phyloP scores from a whole-genome alignment of 2,888 invertebrate genomes.

The Malthinus flaveolus region DNA sequence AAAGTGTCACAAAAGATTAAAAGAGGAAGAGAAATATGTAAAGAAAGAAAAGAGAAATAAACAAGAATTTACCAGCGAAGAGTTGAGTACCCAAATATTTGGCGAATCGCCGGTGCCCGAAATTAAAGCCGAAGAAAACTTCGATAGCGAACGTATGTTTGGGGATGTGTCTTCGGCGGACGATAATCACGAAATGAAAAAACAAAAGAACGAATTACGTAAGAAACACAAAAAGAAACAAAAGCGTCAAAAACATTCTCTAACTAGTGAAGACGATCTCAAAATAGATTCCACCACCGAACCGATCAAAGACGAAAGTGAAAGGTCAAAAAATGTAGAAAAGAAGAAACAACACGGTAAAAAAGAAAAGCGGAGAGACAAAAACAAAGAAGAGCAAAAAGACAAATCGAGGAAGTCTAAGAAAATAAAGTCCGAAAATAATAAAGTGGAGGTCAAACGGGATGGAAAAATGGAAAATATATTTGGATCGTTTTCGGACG shows the following conservation, averaged over 20 bases:
- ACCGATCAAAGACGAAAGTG: conserved; percentile 41
- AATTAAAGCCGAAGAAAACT: conserved; percentile 50
- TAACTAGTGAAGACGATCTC: conserved; percentile 61
- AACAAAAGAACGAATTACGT: conserved; percentile 58
- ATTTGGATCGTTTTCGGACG: conserved; percentile 83
- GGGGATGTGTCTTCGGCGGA: conserved; percentile 48
- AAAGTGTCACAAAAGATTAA: conserved; percentile 41
- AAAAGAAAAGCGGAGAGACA: conserved; percentile 66
- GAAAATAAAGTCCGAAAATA: conserved; percentile 51
- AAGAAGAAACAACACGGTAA: conserved; percentile 56
- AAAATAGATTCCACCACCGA: conserved; percentile 51
- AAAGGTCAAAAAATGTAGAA: conserved; percentile 47
- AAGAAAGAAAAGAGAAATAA: conserved; percentile 50
- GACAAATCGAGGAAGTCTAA: conserved; percentile 65
- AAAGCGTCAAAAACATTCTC: conserved; percentile 72
- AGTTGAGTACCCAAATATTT: conserved; percentile 42
- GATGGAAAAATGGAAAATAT: conserved; percentile 87
- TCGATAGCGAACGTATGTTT: conserved; percentile 32
- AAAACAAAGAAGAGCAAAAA: conserved; percentile 59
- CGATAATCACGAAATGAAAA: conserved; percentile 40
- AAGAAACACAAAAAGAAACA: conserved; percentile 87
- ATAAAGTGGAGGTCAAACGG: conserved; percentile 60
- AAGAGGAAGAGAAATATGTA: conserved; percentile 46
- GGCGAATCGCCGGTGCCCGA: conserved; percentile 39
- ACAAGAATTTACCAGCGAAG: conserved; percentile 41